Base-by-base conservation (phyloP, 2,888 invertebrate genomes). In the Nymphalis polychloros region DNA sequence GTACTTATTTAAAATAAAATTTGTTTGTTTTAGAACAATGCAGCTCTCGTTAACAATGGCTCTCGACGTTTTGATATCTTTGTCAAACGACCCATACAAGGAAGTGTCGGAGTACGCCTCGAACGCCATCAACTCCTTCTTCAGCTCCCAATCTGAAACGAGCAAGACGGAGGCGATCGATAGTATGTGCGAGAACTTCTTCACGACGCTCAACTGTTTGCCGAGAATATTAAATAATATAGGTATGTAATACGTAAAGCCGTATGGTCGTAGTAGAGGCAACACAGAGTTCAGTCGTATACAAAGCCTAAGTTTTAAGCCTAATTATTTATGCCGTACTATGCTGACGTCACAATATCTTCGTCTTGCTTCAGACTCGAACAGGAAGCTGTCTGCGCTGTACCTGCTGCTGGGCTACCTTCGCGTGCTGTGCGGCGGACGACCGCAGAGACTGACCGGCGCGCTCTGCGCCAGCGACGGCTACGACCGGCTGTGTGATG, bases 361-460 rank as follows among this genome's bases (percentile, higher is more conserved):
- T 53, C 8, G 35, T 47, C 23, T 48, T 20, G 2, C 82, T 6
- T 6, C 27, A 94, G 96, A 96, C 76, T 93, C 94, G 35, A 81
- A 78, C 1, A 93, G 94, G 74, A 96, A 96, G 81, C 80, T 94
- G 31, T 87, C 94, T 0, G 93, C 94, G 7, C 82, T 97, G 59
- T 94, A 94, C 77, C 93, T 95, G 61, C 76, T 97, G 0, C 93
- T 94, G 72, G 96, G 96, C 4, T 96, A 96, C 82, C 79, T 96
- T 16, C 84, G 88, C 63, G 84, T 95, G 63, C 84, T 97, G 73
- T 73, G 81, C 71, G 72, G 72, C 55, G 72, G 47, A 63, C 84
- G 90, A 19, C 84, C 85, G 57, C 90, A 93, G 76, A 93, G 93
- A 71, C 86, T 96, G 20, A 92, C 93, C 35, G 80, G 87, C 8